These are phyloP conservation scores for Crocodylus rhombifer DNA, from an alignment of 2,797 vertebrate species.

Conservation along the genomic window DNA sequence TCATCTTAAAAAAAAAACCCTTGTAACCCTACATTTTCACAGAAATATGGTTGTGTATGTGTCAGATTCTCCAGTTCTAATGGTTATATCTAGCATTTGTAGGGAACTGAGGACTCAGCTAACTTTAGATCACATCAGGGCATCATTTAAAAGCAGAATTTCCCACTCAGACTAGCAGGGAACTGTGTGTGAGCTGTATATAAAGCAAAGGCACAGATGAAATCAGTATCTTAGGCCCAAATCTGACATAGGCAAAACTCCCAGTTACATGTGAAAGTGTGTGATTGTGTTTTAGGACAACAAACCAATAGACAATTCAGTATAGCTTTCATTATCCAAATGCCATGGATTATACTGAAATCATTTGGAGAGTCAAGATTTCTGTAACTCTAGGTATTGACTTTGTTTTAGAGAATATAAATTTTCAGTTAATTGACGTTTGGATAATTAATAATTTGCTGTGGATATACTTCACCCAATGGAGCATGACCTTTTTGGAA, in stretches of 20 bases:
- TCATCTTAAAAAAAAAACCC: conserved; percentile 82
- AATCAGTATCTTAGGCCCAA: not conserved
- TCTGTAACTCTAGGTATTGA: not conserved
- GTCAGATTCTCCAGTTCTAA: conserved; percentile 63
- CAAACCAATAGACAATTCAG: conserved; percentile 5
- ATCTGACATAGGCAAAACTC: conserved; percentile 7
- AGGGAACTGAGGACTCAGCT: not conserved
- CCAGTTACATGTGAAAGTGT: not conserved
- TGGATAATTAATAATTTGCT: conserved; percentile 13
- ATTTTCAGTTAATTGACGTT: conserved; percentile 23
- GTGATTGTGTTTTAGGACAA: conserved; percentile 1
- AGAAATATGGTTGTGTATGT: conserved; percentile 59
- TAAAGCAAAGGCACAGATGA: not conserved
- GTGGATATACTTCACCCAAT: not conserved
- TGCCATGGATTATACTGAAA: conserved; percentile 24
- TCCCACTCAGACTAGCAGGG: not conserved
- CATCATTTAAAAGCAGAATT: not conserved
- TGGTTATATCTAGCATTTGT: conserved; percentile 69
- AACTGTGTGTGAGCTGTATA: not conserved
- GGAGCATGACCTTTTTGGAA: not conserved
- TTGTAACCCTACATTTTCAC: conserved; percentile 69
- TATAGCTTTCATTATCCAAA: conserved; percentile 19
- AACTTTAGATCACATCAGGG: not conserved
- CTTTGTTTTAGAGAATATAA: not conserved
- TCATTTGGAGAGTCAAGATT: not conserved